These are phyloP conservation scores for Hyles euphorbiae DNA, from an alignment of 1,140 invertebrate genomes.

Conservation along the genomic window DNA sequence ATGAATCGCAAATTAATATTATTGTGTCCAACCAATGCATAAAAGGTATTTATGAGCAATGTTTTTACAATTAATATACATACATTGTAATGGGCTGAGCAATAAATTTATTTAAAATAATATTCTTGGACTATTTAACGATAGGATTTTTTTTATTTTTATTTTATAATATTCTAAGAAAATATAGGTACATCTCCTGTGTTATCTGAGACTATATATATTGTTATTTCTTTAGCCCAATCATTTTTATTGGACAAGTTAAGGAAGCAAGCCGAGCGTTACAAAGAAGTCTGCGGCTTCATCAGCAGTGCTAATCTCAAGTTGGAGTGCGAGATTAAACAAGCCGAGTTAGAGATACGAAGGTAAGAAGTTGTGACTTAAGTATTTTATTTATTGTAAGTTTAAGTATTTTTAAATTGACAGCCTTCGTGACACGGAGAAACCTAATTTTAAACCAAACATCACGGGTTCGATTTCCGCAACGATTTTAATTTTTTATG, in stretches of 20 bases:
- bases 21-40: conserved; percentile 47
- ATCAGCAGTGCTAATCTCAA: conserved; percentile 48
- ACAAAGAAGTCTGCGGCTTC: conserved; percentile 41
- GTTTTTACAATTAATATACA: too few species aligned
- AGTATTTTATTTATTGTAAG: neutral
- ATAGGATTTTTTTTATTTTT: too few species aligned
- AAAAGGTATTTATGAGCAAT: conserved; percentile 38
- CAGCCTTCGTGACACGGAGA: neutral
- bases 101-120: too few species aligned
- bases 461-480: neutral
- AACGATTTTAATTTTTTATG: neutral
- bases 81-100: too few species aligned
- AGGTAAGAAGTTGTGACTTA: conserved; percentile 29
- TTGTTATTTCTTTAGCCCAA: conserved; percentile 39
- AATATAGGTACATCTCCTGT: too few species aligned
- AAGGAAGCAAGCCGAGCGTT: conserved; percentile 38
- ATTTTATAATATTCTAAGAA: too few species aligned
- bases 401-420: neutral
- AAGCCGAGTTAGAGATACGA: conserved; percentile 45
- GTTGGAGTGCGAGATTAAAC: conserved; percentile 48
- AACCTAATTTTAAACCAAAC: neutral
- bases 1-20: conserved; percentile 48
- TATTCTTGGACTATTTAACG: too few species aligned
- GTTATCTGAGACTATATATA: neutral
- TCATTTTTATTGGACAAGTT: conserved; percentile 40